Evolutionary conservation across 2,888 invertebrate genomes (phyloP), one percentile per base, ranked within the genome.

Genomic region (Chironomus tentans): DNA sequence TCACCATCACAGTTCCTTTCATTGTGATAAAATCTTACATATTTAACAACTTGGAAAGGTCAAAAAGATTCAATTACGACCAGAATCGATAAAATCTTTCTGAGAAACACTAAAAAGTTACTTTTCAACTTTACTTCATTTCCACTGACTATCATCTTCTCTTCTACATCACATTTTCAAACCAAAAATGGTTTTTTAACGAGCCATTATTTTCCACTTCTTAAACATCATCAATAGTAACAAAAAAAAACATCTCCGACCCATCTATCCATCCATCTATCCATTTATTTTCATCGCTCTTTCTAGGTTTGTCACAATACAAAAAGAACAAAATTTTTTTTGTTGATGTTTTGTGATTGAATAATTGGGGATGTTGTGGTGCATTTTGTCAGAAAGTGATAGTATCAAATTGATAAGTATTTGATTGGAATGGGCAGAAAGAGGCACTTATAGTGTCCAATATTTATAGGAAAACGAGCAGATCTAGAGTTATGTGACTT

Each of bases 171-270:
- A 15, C 56, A 15, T 56, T 65, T 10, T 22, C 38, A 38, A 38
- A 65, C 21, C 22, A 13, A 65, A 65, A 65, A 65, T 22, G 65
- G 21, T 24, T 65, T 65, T 65, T 65, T 65, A 65, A 65, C 65
- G 65, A 65, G 22, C 65, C 56, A 65, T 24, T 65, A 65, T 65
- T 65, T 65, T 65, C 65, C 65, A 65, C 65, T 21, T 65, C 65
- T 65, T 65, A 65, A 65, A 24, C 65, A 65, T 65, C 24, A 65
- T 65, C 65, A 65, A 65, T 65, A 22, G 65, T 12, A 24, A n/a
- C n/a, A n/a, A n/a, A n/a, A 13, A 24, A n/a, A 21, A 65, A 24
- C 22, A 15, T 56, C 56, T 56, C 22, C 38, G 38, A 38, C 38
- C 38, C 38, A 38, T 38, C 38, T 38, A 28, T 28, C 28, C 5